Evolutionary conservation across 2,113 vertebrate genomes (phyloP).

Genomic region (Atractosteus spatula): DNA sequence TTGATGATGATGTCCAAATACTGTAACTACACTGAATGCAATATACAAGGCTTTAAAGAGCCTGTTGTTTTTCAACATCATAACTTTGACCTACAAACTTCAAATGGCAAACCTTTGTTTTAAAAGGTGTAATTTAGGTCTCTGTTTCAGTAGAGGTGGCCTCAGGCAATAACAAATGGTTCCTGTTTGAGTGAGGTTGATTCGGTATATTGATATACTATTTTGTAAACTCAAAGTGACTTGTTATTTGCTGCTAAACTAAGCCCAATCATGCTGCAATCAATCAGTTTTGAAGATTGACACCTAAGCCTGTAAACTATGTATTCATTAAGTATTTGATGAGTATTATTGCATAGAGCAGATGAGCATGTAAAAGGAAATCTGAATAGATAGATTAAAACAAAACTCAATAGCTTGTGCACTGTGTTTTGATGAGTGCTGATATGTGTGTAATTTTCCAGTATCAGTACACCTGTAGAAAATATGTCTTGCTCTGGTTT

Average conservation of each 20-base stretch:
- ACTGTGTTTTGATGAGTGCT: constrained; percentile 17
- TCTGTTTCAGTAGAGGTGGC: neutral
- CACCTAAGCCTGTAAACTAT: neutral
- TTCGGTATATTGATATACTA: neutral
- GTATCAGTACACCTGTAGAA: too few relatives aligned
- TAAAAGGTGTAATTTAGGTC: constrained; percentile 14
- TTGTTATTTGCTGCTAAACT: constrained; percentile 17
- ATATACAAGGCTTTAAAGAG: neutral
- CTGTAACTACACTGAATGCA: too few relatives aligned
- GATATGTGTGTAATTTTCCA: too few relatives aligned
- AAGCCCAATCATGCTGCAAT: constrained; percentile 26
- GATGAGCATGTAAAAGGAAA: constrained; percentile 22
- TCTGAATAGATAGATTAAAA: constrained; percentile 13
- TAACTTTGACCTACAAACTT: neutral
- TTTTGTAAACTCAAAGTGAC: constrained; percentile 23
- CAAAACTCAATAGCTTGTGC: constrained; percentile 34
- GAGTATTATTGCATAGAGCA: constrained; percentile 24
- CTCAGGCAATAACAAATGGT: constrained; percentile 16
- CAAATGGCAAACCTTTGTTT: constrained; percentile 11
- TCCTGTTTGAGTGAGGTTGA: neutral
- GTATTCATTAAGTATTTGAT: constrained; percentile 19
- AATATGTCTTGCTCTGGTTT: too few relatives aligned
- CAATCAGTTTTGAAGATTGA: constrained; percentile 23
- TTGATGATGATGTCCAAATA: too few relatives aligned
- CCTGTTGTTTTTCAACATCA: neutral